Conservation (phyloP, 2,113 vertebrate species). For the Zosterops borbonicus region DNA sequence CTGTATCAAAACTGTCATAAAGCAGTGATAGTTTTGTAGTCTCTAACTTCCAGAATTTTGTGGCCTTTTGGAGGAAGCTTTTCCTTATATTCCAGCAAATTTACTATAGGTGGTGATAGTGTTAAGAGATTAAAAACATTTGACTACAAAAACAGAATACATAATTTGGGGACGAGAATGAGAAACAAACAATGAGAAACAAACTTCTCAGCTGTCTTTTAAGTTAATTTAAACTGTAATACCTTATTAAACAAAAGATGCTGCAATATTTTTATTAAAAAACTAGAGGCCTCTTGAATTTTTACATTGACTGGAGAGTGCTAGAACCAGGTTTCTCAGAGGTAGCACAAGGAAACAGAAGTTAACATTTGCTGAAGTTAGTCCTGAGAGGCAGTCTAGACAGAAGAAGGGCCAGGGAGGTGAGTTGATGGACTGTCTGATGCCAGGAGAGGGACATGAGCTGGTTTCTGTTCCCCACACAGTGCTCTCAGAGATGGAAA, state of each 20-base stretch:
- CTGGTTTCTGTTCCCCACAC: not conserved
- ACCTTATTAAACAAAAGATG: not conserved
- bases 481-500: not conserved
- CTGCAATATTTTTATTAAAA: not conserved
- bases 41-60: not conserved
- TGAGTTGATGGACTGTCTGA: not conserved
- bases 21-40: not conserved
- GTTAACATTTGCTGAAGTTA: not conserved
- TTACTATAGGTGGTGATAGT: not conserved
- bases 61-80: not conserved
- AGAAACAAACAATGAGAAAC: not conserved
- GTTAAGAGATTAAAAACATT: not conserved
- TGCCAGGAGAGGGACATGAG: fast-evolving
- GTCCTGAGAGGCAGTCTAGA: not conserved
- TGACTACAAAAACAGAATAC: not conserved
- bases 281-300: not conserved
- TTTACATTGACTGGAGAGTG: not conserved
- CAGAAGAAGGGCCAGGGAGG: not conserved
- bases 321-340: not conserved
- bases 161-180: not conserved
- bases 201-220: not conserved
- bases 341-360: not conserved
- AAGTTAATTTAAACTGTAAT: not conserved
- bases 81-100: not conserved
- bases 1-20: not conserved